Evolutionary conservation across 1,140 invertebrate genomes (phyloP).

Genomic region (Drosophila tristis): DNA sequence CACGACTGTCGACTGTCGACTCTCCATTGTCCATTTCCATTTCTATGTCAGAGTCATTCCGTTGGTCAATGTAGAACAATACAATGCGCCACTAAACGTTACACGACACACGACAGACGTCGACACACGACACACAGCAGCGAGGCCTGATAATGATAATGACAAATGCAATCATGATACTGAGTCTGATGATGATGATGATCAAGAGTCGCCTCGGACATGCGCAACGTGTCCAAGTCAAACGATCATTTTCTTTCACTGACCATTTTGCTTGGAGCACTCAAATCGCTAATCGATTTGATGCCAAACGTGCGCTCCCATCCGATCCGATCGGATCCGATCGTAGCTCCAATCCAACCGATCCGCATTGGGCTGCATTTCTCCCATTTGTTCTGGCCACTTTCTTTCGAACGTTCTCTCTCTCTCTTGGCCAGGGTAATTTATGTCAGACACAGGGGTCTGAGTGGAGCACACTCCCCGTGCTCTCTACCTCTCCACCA

Average conservation of each 20-base stretch:
- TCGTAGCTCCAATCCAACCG: conserved; percentile 13
- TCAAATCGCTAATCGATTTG: conserved; percentile 73
- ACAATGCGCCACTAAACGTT: conserved; percentile 55
- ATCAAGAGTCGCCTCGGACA: conserved; percentile 22
- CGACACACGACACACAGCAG: conserved; percentile 9
- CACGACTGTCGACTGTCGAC: background rate
- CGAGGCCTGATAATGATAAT: conserved; percentile 16
- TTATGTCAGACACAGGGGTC: conserved; percentile 54
- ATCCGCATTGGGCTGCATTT: conserved; percentile 38
- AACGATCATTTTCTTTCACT: conserved; percentile 41
- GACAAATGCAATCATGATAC: conserved; percentile 10
- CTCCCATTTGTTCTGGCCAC: conserved; percentile 64
- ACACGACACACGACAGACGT: conserved; percentile 33
- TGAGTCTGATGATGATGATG: conserved; percentile 37
- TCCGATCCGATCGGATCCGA: conserved; percentile 14
- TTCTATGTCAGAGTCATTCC: conserved; percentile 79
- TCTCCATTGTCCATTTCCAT: conserved; percentile 42
- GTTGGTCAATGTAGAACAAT: conserved; percentile 74
- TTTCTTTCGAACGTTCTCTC: conserved; percentile 60
- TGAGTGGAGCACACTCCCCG: too few relatives aligned
- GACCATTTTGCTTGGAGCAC: conserved; percentile 57
- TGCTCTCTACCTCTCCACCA: background rate
- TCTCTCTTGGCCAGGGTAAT: conserved; percentile 34
- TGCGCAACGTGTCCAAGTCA: conserved; percentile 44
- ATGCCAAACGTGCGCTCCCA: conserved; percentile 63